Base-by-base conservation (phyloP, 2,113 vertebrate species). In the Siphamia tubifer region DNA sequence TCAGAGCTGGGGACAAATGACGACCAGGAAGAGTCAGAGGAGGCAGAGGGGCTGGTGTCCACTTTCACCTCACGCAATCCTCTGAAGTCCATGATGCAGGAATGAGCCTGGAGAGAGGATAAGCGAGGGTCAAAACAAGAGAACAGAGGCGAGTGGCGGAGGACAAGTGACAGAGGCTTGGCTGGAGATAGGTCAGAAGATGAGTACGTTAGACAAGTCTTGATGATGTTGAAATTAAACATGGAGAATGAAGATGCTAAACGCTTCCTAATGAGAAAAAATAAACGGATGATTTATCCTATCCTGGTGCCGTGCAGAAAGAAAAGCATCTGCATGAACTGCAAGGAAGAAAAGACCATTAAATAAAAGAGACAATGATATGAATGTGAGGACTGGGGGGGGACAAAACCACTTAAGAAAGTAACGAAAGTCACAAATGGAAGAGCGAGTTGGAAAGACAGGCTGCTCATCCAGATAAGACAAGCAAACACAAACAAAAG, bases 1-100 rank as follows among this genome's bases (percentile, higher is more conserved):
- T 87, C 89, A 27, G 85, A 86, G 58, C 89, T 87, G 0, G 53
- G 11, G 15, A 82, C 84, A 24, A 81, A 82, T 1, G 87, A 85
- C 0, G 80, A 70, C 87, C 85, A 89, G 6, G 84, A 88, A 4
- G 81, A 87, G 28, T 58, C 69, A 0, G 78, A 80, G 8, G 87
- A 89, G 31, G 10, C 8, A 2, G 82, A 85, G 0, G 75, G 49
- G 51, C 85, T 88, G 34, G 25, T 43, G 57, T 67, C 75, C 58
- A 48, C 40, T 5, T 8, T 13, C 23, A 63, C 64, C 43, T 61
- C 68, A 3, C 1, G 66, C 21, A 60, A 30, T 17, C 31, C 43
- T 23, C 30, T 15, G 1, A 65, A n/a, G 31, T 89, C 48, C 83
- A 87, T 74, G 24, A 36, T 3, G 24, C 47, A 34, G 27, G 68